Conservation (phyloP, 1,140 invertebrate species). For the Aphelenchoides fujianensis region DNA sequence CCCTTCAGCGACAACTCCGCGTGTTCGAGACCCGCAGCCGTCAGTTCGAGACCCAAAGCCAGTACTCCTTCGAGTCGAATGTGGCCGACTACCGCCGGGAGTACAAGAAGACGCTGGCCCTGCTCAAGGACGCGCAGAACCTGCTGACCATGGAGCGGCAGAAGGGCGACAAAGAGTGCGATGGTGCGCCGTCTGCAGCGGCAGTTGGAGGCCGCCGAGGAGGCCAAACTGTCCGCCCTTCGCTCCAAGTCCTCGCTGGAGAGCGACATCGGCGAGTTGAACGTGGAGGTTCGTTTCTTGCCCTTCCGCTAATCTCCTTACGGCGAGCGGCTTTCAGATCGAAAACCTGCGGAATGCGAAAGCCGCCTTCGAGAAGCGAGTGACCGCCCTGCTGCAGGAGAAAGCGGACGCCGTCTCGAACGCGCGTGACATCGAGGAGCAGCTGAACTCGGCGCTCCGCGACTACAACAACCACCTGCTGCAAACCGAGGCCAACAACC, state of each 20-base stretch:
- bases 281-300: conserved; percentile 1
- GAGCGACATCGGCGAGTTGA: conserved; percentile 9
- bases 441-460: conserved; percentile 4
- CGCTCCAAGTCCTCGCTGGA: conserved; percentile 9
- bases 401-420: not conserved
- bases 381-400: not conserved
- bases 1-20: conserved; percentile 23
- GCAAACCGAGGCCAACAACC: conserved; percentile 3
- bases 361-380: not conserved
- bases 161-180: conserved; percentile 22
- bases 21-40: conserved; percentile 20
- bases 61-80: conserved; percentile 10
- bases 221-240: not conserved
- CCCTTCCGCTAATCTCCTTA: not conserved
- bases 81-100: conserved; percentile 34
- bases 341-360: conserved; percentile 9
- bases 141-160: conserved; percentile 39
- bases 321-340: conserved; percentile 17
- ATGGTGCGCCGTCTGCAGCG: not conserved
- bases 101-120: conserved; percentile 40
- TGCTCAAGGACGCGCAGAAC: conserved; percentile 35
- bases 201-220: conserved; percentile 19
- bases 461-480: conserved; percentile 5
- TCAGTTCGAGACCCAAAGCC: conserved; percentile 29
- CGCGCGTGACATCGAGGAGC: conserved; percentile 11